Base-by-base conservation (phyloP, 2,113 vertebrate genomes). In the Poeciliopsis retropinna region DNA sequence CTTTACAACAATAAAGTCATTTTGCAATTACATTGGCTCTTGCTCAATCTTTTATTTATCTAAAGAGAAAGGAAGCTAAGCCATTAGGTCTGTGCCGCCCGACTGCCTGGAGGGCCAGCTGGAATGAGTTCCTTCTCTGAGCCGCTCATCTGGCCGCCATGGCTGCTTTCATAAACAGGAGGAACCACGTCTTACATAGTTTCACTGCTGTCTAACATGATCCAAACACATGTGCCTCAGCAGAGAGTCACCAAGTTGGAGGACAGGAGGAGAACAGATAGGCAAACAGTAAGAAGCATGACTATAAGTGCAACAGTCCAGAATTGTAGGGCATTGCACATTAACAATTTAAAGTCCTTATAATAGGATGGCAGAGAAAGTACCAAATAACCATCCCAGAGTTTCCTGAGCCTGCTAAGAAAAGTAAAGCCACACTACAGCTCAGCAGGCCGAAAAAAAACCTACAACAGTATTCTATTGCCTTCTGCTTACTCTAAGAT, bases 111-210 rank as follows among this genome's bases (percentile, higher is more conserved):
- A 89, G 87, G 87, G 85, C 91, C 94, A 94, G 91, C 92, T 94
- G 93, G 91, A 93, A 93, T 73, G 82, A 91, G 82, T 89, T 93
- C 88, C 67, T 61, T 82, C 87, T 85, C 88, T 75, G 85, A 93
- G 88, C 79, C 78, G 84, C 91, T 93, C 93, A 94, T 94, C 92
- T 93, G 92, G 90, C 91, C 84, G 82, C 87, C 84, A 92, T 74
- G 80, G 91, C 88, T 88, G 82, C 89, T 88, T 90, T 87, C 89
- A 88, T 92, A 93, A 92, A 92, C 87, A 91, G 91, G 91, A 93
- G 91, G 94, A 94, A 93, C 90, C 88, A 89, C 91, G 87, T 93
- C 86, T 87, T 92, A 94, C 92, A 94, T 92, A 95, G 90, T 90
- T 93, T 91, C 90, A 85, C 86, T 88, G 91, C 92, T 92, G 93